Conservation (phyloP, 2,888 invertebrate genomes). For the Malachius bipustulatus region DNA sequence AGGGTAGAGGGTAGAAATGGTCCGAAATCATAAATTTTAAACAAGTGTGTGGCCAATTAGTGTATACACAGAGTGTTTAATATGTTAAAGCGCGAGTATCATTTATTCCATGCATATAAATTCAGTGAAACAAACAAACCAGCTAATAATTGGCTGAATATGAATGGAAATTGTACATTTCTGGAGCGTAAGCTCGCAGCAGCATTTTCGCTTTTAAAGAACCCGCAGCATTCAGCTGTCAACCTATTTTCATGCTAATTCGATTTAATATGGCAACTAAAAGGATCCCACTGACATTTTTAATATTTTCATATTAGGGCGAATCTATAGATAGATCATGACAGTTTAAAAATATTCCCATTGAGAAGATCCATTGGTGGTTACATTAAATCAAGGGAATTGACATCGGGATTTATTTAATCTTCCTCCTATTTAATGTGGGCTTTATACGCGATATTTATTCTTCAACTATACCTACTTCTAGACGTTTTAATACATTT, state of each 20-base stretch:
- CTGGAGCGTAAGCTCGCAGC: slow-evolving; percentile 24
- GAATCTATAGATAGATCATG: slow-evolving; percentile 20
- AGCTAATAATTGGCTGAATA: slow-evolving; percentile 36
- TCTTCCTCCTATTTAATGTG: no score
- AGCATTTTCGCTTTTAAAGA: slow-evolving; percentile 28
- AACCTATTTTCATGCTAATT: slow-evolving; percentile 38
- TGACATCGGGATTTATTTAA: slow-evolving; percentile 28
- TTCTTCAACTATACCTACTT: no score
- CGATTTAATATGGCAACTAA: slow-evolving; percentile 35
- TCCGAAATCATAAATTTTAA: no score
- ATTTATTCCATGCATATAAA: slow-evolving; percentile 39
- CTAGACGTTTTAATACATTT: no score
- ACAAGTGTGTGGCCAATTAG: no score
- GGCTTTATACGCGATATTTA: no score
- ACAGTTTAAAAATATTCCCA: slow-evolving; percentile 28
- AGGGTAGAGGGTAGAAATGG: no score
- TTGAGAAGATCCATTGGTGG: slow-evolving; percentile 27
- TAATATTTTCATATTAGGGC: slow-evolving; percentile 36
- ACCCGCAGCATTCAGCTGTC: slow-evolving; percentile 35
- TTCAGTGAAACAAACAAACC: slow-evolving; percentile 36
- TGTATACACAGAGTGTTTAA: no score
- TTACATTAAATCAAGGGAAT: slow-evolving; percentile 18
- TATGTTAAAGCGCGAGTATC: no score
- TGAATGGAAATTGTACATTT: slow-evolving; percentile 29
- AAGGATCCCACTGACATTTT: slow-evolving; percentile 34